Base-by-base conservation (phyloP, 64 coral and sea anemone species). In the Montipora foliosa region DNA sequence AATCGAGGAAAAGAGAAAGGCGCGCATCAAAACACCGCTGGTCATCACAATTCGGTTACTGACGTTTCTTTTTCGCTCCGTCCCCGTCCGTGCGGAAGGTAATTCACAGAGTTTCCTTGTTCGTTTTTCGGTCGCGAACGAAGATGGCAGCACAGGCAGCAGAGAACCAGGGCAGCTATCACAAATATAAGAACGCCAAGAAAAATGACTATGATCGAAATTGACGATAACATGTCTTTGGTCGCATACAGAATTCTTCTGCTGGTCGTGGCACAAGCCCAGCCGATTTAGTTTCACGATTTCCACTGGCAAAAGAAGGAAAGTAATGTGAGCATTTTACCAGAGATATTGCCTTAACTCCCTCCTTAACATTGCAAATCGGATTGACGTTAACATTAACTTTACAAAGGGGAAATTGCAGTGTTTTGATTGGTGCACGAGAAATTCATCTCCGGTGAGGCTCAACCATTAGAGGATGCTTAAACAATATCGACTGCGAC, bases 191-290 rank as follows among this genome's bases (percentile, higher is more conserved):
- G 62, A 59, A 94, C 94, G 24, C 97, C 97, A 15, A 99, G 92
- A 77, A 99, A 99, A 20, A 99, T 99, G 48, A 99, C 95, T 48
- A 99, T 96, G 0, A 99, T 94, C 1, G 97, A 99, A 9, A 99
- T 84, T 5, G 97, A 99, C 24, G 95, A 97, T 79, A 97, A 88
- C 94, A 95, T 95, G n/a, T 6, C 55, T 29, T 75, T 25, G 72
- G 3, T 64, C 61, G 61, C 61, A 15, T 55, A 55, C 1, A 64
- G 9, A 64, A 14, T 64, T 64, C 61, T 14, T 15, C 61, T 64
- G 4, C 61, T 12, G 19, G 53, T 57, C 51, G 74, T 37, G 19
- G 70, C 12, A 29, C 12, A 69, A 15, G 2, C 5, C 44, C 58
- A 8, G 8, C 37, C 15, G 61, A 84, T 59, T 47, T 46, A 86